These are phyloP conservation scores for Gastrophysa polygoni DNA, from an alignment of 2,888 invertebrate species.

Conservation along the genomic window DNA sequence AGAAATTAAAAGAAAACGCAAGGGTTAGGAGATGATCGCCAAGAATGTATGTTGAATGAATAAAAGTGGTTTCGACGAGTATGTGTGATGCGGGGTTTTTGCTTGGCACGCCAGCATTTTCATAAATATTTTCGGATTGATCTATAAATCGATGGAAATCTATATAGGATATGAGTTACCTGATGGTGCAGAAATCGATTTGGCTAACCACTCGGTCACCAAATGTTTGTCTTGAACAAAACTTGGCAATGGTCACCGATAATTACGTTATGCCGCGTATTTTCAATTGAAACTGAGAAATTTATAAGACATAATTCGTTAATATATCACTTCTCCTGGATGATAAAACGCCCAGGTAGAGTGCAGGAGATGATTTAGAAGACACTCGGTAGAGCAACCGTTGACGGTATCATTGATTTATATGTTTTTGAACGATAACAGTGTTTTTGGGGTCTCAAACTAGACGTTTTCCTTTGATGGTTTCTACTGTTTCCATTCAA, in stretches of 20 bases:
- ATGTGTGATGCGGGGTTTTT: too few species aligned
- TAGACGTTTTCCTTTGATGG: background rate
- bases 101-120: too few species aligned
- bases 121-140: too few species aligned
- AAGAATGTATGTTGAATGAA: too few species aligned
- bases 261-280: background rate
- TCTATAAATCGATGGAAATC: too few species aligned
- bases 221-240: background rate
- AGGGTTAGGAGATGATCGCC: too few species aligned
- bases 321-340: background rate
- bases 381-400: background rate
- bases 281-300: background rate
- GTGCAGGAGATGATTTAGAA: background rate
- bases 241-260: background rate
- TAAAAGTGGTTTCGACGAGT: too few species aligned
- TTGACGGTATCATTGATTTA: background rate
- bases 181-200: too few species aligned
- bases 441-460: too few species aligned
- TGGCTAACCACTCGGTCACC: background rate
- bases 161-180: too few species aligned
- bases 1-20: too few species aligned
- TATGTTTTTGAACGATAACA: background rate
- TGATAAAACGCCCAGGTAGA: background rate
- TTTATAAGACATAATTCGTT: background rate
- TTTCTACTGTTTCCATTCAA: background rate